These are phyloP conservation scores for Plecotus auritus DNA, from an alignment of 2,113 vertebrate genomes.

Conservation along the genomic window DNA sequence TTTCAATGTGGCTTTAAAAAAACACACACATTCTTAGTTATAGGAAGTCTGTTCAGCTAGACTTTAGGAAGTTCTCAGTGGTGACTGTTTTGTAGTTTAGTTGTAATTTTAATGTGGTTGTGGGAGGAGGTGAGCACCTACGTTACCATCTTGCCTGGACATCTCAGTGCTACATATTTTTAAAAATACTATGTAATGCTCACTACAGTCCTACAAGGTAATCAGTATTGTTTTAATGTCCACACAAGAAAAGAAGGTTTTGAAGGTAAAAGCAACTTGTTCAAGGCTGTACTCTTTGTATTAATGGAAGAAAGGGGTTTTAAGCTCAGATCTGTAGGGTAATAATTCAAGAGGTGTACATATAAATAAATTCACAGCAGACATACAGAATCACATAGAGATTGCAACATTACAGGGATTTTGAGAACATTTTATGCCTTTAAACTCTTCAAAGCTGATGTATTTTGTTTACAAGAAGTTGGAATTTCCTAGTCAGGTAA, in stretches of 20 bases:
- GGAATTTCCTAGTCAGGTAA: background rate
- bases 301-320: background rate
- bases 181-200: background rate
- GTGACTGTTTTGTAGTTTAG: background rate
- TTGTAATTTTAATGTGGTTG: background rate
- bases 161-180: background rate
- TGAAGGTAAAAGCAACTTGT: background rate
- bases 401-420: background rate
- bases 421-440: background rate
- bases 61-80: background rate
- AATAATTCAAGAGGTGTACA: background rate
- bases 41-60: background rate
- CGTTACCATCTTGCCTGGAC: background rate
- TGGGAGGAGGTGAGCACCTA: background rate
- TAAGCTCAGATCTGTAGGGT: background rate
- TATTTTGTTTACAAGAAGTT: background rate
- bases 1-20: background rate
- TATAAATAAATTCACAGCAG: background rate
- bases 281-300: background rate
- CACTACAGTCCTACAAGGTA: background rate
- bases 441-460: background rate
- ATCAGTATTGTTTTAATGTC: background rate
- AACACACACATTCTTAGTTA: background rate
- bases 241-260: background rate
- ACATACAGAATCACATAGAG: background rate